Conservation (phyloP, 2,113 vertebrate genomes). For the Oriolus oriolus region DNA sequence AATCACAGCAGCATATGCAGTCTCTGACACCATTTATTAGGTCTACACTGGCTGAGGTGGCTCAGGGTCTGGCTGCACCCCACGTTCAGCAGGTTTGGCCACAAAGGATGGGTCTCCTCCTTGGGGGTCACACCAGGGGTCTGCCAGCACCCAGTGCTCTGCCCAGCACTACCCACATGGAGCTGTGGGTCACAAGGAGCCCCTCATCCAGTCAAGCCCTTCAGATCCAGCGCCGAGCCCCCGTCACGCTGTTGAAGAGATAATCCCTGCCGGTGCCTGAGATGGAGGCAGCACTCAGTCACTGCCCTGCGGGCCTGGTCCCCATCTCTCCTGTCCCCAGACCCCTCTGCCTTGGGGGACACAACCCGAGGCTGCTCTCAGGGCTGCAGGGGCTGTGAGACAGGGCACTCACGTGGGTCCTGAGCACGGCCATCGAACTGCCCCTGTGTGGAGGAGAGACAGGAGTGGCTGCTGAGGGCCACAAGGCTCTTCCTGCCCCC, state of each 20-base stretch:
- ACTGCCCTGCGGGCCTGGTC: accelerated
- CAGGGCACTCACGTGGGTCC: constrained; percentile 39
- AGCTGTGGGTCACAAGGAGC: not conserved
- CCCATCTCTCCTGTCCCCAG: not conserved
- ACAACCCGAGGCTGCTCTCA: not conserved
- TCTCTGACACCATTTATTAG: not conserved
- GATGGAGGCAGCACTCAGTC: not conserved
- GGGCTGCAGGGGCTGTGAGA: not conserved
- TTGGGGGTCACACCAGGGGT: accelerated
- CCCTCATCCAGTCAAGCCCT: accelerated
- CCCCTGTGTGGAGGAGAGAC: not conserved
- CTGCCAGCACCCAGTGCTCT: accelerated
- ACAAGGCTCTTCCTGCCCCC: not conserved
- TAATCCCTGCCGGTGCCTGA: constrained; percentile 51
- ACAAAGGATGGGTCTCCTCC: not conserved
- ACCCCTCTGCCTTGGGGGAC: not conserved
- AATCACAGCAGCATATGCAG: not conserved
- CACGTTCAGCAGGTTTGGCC: accelerated
- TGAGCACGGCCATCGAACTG: constrained; percentile 40
- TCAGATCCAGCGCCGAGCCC: constrained; percentile 58
- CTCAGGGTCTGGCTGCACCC: not conserved
- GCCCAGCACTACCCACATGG: accelerated
- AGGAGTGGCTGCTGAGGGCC: not conserved
- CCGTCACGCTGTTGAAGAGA: constrained; percentile 31
- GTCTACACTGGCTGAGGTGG: accelerated